A percentile compares a stretch with the other conserved stretches of the same genome.
These are phyloP conservation scores for Tetramorium bicarinatum DNA, from an alignment of 2,888 invertebrate genomes.

Conservation along the genomic window DNA sequence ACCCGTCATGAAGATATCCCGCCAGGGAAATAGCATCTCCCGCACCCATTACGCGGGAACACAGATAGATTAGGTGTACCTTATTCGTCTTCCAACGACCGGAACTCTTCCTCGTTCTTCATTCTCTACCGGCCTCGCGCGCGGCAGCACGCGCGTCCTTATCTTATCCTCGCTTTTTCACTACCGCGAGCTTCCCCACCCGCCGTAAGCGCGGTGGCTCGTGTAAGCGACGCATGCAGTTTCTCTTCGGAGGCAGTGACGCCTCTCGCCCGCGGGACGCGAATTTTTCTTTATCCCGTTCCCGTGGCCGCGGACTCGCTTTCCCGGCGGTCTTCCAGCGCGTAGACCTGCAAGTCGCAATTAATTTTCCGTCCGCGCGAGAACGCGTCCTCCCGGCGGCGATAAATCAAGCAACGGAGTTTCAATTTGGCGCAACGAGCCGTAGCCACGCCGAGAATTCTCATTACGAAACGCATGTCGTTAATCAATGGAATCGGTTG, in stretches of 20 bases:
- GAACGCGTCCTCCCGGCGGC: conserved; percentile 38
- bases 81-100: conserved; percentile 67
- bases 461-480: conserved; percentile 53
- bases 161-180: conserved; percentile 40
- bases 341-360: conserved; percentile 57
- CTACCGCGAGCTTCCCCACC: not conserved
- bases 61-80: conserved; percentile 54
- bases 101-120: conserved; percentile 19
- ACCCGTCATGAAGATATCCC: conserved; percentile 41
- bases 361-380: conserved; percentile 64
- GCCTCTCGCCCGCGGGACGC: conserved; percentile 24
- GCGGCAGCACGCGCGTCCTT: conserved; percentile 29
- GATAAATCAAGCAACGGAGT: conserved; percentile 67
- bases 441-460: conserved; percentile 54
- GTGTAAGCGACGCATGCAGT: conserved; percentile 38
- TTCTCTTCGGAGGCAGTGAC: conserved; percentile 29
- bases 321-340: conserved; percentile 27
- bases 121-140: conserved; percentile 12
- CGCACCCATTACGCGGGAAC: conserved; percentile 43
- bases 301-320: conserved; percentile 27
- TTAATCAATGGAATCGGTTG: conserved; percentile 50
- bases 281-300: conserved; percentile 56
- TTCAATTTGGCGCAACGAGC: conserved; percentile 62
- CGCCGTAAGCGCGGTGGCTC: not conserved
- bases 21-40: conserved; percentile 41